Evolutionary conservation across 2,888 invertebrate genomes (phyloP), one percentile per base, ranked within the genome.

Genomic region (Bruchidius siliquastri): DNA sequence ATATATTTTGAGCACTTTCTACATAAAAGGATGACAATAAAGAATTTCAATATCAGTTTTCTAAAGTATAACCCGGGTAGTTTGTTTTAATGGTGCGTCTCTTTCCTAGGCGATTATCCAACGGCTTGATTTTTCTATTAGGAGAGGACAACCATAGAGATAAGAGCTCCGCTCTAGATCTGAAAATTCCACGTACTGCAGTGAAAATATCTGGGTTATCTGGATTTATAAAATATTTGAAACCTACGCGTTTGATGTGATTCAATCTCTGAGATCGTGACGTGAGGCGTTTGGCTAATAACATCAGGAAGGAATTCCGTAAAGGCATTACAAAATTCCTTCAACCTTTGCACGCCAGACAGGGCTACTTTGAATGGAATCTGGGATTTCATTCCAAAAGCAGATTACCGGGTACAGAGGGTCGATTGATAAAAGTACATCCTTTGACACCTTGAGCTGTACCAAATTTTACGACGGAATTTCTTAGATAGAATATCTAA

Each of bases 231-330:
- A 73, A 71, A 71, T 73, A 71, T 71, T 73, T 71, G 66, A 71
- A 49, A 73, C 71, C 73, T 69, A 71, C 73, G 71, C 71, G 71
- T 73, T 73, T 71, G 71, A 71, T 68, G 71, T 71, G 73, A 73
- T 73, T 71, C 66, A 69, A 73, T 21, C 32, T 71, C 68, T 71
- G 71, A 68, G 66, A 68, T 71, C 71, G 71, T 73, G 73, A 73
- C 68, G 26, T 71, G 73, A 49, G 49, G 6, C 49, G 49, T 49
- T 26, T 49, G 49, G 49, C 49, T 49, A 49, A 49, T 49, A 49
- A 49, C 49, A 49, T 49, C 49, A 13, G 49, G 49, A 49, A 49
- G 49, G 49, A 49, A 49, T 49, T 49, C 18, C 10, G 49, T 49
- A 49, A 49, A 49, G 49, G 49, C 49, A 49, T 49, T 49, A 49